Evolutionary conservation across 1,140 invertebrate genomes (phyloP), one percentile per base, ranked within the genome.

Genomic region (Ectropis grisescens): DNA sequence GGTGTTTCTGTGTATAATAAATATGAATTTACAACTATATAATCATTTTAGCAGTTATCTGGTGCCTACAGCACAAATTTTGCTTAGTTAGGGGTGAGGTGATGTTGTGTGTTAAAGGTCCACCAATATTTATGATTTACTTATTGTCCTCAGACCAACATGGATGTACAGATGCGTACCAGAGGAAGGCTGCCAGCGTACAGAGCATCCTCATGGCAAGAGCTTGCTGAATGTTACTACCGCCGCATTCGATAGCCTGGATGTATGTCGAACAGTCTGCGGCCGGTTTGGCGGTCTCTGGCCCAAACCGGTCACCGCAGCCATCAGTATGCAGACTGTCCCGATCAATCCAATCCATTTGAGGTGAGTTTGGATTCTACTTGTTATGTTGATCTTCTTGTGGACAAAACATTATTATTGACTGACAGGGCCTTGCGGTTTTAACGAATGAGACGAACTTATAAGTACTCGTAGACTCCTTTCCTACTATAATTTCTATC

Each of bases 221-320:
- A 27, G 13, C n/a, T 56, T 75, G 75, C n/a, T n/a, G n/a, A 54
- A 53, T 16, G 27, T 22, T 1, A 37, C 52, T 2, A 35, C 41
- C 8, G 15, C 43, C 23, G 33, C 58, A 22, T 85, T 76, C 43
- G 62, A 72, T 13, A 85, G 74, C 14, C 49, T 86, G 30, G 68
- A 80, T 15, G 62, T 84, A 15, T 93, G 91, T 49, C 79, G 89
- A 12, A 74, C 91, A 1, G 84, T 87, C 0, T 92, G 91, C 62
- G 89, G 89, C 5, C 66, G 79, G 24, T 86, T 85, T 50, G 88
- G 89, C 0, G 82, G 86, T 1, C 78, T 93, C 9, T 93, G 90
- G 91, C 91, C 91, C 0, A 67, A 84, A 46, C 90, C 91, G 2
- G 89, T 87, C 0, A 84, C 67, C 2, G 60, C 59, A 0, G 82